phyloP scores from a whole-genome alignment of 2,888 invertebrate genomes.

The Alcis repandata region DNA sequence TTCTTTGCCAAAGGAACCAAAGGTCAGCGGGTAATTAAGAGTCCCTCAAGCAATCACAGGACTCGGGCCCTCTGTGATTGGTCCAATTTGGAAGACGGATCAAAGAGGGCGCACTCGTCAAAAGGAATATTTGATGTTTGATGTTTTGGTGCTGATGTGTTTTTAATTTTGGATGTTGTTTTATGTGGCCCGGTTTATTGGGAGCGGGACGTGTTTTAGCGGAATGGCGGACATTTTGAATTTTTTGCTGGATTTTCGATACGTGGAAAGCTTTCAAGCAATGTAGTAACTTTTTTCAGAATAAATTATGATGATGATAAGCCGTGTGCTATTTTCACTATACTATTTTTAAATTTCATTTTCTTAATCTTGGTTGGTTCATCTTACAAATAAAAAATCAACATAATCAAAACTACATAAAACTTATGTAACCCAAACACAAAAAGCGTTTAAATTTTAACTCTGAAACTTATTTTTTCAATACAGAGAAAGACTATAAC shows the following conservation, averaged over 20 bases:
- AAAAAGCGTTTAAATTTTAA: neutral
- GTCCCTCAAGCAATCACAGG: constrained; percentile 83
- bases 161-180: constrained; percentile 61
- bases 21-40: constrained; percentile 84
- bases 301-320: neutral
- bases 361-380: neutral
- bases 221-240: constrained; percentile 8
- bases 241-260: constrained; percentile 5
- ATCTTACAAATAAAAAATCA: neutral
- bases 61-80: constrained; percentile 73
- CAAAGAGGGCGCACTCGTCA: constrained; percentile 79
- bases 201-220: constrained; percentile 13
- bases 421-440: too few species aligned
- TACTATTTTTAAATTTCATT: neutral
- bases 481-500: constrained; percentile 21
- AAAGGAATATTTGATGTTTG: constrained; percentile 82
- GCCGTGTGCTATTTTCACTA: neutral
- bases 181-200: constrained; percentile 27
- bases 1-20: constrained; percentile 60
- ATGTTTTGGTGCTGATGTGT: constrained; percentile 64
- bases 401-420: neutral
- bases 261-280: constrained; percentile 10
- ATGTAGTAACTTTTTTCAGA: neutral
- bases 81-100: constrained; percentile 73
- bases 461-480: constrained; percentile 3